Base-by-base conservation (phyloP, 1,140 invertebrate species). In the Ectropis grisescens region DNA sequence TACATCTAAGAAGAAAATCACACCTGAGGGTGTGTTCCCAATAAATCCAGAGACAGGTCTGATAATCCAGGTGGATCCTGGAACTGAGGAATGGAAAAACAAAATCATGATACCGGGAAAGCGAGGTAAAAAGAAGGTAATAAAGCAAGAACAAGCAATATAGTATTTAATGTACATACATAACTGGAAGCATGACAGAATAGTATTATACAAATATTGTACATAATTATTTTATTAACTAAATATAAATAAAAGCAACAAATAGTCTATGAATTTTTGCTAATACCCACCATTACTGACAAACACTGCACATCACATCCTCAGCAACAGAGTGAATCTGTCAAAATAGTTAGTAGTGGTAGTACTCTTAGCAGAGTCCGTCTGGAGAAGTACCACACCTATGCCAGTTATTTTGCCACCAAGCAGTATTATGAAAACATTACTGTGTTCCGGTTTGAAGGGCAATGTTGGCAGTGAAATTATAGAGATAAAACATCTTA, bases 1-100 rank as follows among this genome's bases (percentile, higher is more conserved):
- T 19, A 74, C 54, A 24, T 50, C 72, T 0, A 78, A 78, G 15
- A 76, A 64, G 29, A 76, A 72, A 47, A 45, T 51, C 7, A 70
- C 70, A 4, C 56, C 67, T 4, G 55, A 68, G 28, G 67, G 62
- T n/a, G 49, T 66, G 8, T 70, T 59, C 30, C 67, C 70, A 3
- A 52, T 75, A n/a, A 58, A 75, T 31, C 60, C 67, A 3, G 45
- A 51, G 1, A 69, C 70, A 0, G 67, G 65, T 22, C 19, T 5
- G 19, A 22, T 22, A 4, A 22, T 22, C 4, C 19, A 22, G 9
- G 19, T 22, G 19, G 58, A 69, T 14, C 45, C 56, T 10, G 64
- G 54, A n/a, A 68, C 50, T 13, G 53, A 57, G 14, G 67, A 69
- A 25, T 75, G 67, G 62, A 71, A 65, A 29, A 65, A 37, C 22